phyloP scores from a whole-genome alignment of 2,888 invertebrate genomes.

The Hypena proboscidalis region DNA sequence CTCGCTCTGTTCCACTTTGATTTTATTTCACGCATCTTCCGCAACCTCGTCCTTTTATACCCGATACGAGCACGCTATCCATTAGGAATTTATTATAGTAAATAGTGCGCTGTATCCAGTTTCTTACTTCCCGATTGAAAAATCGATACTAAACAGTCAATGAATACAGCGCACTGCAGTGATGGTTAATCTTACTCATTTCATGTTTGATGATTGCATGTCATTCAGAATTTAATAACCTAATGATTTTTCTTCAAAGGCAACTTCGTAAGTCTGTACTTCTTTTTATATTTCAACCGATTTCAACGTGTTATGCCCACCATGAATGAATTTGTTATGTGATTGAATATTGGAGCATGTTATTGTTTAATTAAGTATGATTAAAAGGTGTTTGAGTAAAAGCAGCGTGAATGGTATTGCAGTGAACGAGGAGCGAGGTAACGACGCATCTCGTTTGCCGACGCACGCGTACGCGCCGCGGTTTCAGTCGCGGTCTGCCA shows the following conservation, averaged over 20 bases:
- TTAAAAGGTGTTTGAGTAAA: slow-evolving; percentile 32
- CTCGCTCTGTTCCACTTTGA: slow-evolving; percentile 71
- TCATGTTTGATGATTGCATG: slow-evolving; percentile 49
- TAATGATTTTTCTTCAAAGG: slow-evolving; percentile 48
- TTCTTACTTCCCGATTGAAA: slow-evolving; percentile 1
- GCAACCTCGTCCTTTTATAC: slow-evolving; percentile 71
- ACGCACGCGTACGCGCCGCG: slow-evolving; percentile 87
- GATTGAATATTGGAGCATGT: slow-evolving; percentile 34
- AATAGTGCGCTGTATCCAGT: slow-evolving; percentile 45
- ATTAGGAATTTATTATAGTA: slow-evolving; percentile 45
- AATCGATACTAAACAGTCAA: background rate
- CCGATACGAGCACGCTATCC: slow-evolving; percentile 74
- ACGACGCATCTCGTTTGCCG: slow-evolving; percentile 72
- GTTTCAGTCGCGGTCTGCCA: slow-evolving; percentile 94
- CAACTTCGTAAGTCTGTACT: slow-evolving; percentile 44
- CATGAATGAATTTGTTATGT: slow-evolving; percentile 27
- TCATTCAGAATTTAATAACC: slow-evolving; percentile 36
- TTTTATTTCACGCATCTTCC: slow-evolving; percentile 77
- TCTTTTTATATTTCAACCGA: slow-evolving; percentile 20
- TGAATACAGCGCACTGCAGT: slow-evolving; percentile 31
- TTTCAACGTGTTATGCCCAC: slow-evolving; percentile 19
- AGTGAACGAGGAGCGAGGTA: slow-evolving; percentile 67
- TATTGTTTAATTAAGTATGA: background rate
- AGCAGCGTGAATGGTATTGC: slow-evolving; percentile 53
- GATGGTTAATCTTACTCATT: slow-evolving; percentile 27